phyloP scores from a whole-genome alignment of 2,113 vertebrate species.

The Salvator merianae region DNA sequence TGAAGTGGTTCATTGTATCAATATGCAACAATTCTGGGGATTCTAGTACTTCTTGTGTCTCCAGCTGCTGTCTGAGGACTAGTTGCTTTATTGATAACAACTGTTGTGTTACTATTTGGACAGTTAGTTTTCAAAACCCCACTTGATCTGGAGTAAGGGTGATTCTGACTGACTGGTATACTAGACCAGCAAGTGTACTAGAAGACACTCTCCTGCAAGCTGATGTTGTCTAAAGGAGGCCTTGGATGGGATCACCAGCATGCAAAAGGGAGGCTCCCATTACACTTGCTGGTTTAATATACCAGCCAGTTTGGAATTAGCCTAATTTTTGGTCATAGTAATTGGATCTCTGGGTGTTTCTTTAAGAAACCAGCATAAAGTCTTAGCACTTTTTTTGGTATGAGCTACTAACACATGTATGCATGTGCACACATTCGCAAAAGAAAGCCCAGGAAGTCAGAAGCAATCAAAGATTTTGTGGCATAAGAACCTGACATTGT shows the following conservation, averaged over 20 bases:
- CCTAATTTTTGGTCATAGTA: background rate
- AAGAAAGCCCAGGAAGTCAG: background rate
- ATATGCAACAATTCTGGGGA: too few species aligned
- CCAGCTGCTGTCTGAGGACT: background rate
- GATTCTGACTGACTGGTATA: too few species aligned
- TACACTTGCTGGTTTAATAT: too few species aligned
- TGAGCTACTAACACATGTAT: background rate
- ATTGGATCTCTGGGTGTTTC: background rate
- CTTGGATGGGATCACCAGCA: too few species aligned
- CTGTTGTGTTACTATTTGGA: background rate
- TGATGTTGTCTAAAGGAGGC: too few species aligned
- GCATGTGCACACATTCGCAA: background rate
- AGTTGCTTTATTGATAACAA: background rate
- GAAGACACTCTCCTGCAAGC: too few species aligned
- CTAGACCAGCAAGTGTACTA: too few species aligned
- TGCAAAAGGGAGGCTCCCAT: too few species aligned
- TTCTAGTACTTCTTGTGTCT: too few species aligned
- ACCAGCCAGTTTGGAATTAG: background rate
- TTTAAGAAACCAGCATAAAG: background rate
- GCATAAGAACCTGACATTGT: background rate
- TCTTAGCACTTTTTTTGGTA: background rate
- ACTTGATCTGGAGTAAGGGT: background rate
- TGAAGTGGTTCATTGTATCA: too few species aligned
- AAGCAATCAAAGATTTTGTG: background rate
- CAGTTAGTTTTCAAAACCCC: background rate